Evolutionary conservation across 1,140 invertebrate species (phyloP).

Genomic region (Tyrophagus putrescentiae): DNA sequence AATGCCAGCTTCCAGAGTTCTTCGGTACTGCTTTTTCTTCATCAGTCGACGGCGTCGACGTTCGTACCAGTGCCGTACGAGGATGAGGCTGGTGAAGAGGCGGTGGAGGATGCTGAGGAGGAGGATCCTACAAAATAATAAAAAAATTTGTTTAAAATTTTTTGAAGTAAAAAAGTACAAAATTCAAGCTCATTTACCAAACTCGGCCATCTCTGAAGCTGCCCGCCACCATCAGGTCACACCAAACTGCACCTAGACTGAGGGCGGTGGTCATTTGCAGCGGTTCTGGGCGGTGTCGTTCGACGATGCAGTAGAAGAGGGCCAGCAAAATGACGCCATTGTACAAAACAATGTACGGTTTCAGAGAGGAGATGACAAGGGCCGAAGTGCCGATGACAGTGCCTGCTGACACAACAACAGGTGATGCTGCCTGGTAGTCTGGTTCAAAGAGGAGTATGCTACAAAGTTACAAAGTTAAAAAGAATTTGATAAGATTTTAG

Average conservation of each 20-base stretch:
- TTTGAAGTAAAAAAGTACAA: no score
- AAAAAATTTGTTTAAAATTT: neutral
- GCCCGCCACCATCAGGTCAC: neutral
- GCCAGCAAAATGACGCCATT: neutral
- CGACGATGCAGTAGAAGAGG: neutral
- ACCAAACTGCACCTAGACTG: neutral
- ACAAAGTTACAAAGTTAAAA: neutral
- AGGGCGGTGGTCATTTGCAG: neutral
- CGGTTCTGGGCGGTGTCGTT: neutral
- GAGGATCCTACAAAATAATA: neutral
- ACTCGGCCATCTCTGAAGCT: neutral
- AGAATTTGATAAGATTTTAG: neutral
- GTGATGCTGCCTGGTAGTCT: no score
- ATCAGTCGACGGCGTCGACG: neutral
- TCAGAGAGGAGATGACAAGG: neutral
- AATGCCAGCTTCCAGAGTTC: no score
- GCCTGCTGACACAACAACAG: neutral
- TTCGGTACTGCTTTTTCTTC: no score
- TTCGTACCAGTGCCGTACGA: neutral
- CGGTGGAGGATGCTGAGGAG: neutral
- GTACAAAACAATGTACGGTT: neutral
- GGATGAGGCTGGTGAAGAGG: neutral
- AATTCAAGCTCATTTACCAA: neutral
- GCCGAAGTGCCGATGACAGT: neutral
- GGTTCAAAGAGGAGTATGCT: neutral